A percentile compares a stretch with the other conserved stretches of the same genome.
Conservation (phyloP, 1,140 invertebrate species). For the Diachasmimorpha longicaudata region DNA sequence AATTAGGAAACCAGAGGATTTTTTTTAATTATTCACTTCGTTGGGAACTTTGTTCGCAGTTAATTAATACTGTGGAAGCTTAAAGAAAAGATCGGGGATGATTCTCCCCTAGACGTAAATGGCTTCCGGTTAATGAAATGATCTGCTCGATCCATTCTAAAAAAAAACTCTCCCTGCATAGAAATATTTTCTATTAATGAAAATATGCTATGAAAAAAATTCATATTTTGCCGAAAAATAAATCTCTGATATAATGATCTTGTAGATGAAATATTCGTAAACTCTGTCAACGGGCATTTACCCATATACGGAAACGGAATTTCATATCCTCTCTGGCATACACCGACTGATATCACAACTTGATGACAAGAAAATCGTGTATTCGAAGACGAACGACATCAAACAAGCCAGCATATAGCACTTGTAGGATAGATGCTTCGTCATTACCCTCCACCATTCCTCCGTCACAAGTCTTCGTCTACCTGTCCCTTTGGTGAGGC, state of each 20-base stretch:
- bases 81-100: too few species aligned
- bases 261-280: neutral
- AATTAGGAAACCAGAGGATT: too few species aligned
- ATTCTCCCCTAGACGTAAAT: too few species aligned
- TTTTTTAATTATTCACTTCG: too few species aligned
- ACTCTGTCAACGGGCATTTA: neutral
- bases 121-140: too few species aligned
- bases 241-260: neutral
- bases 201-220: too few species aligned
- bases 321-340: neutral
- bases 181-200: too few species aligned
- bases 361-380: constrained; percentile 1
- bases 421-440: neutral
- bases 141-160: too few species aligned
- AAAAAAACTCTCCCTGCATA: too few species aligned
- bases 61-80: too few species aligned
- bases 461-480: neutral
- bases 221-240: neutral
- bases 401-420: neutral
- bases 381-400: neutral
- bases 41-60: too few species aligned
- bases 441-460: neutral
- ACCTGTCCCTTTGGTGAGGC: neutral
- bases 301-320: neutral
- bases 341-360: neutral